phyloP scores from a whole-genome alignment of 2,113 vertebrate species.

The Rhinichthys klamathensis region DNA sequence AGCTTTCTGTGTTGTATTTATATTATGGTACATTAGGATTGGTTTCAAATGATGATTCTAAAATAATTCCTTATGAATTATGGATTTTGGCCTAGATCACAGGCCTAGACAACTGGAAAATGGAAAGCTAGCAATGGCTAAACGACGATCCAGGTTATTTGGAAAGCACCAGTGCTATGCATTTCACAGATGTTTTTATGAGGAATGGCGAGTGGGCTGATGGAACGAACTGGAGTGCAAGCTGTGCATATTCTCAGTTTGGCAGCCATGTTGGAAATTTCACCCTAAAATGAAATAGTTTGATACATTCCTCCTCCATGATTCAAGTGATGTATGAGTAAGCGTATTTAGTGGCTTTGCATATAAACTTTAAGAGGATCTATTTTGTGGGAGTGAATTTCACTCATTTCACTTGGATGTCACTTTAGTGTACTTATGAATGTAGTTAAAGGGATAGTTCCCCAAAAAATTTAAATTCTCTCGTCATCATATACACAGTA shows the following conservation, averaged over 20 bases:
- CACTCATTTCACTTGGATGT: background rate
- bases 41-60: background rate
- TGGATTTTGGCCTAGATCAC: background rate
- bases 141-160: background rate
- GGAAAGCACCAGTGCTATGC: background rate
- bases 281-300: background rate
- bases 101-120: background rate
- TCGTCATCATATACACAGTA: background rate
- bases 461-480: background rate
- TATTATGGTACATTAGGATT: background rate
- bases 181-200: slow-evolving; percentile 29
- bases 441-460: background rate
- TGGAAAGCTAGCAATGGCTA: background rate
- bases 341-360: slow-evolving; percentile 11
- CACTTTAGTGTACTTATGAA: background rate
- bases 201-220: slow-evolving; percentile 1
- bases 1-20: background rate
- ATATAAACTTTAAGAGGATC: background rate
- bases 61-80: no score
- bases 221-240: background rate
- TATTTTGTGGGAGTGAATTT: background rate
- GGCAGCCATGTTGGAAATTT: slow-evolving; percentile 31
- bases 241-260: slow-evolving; percentile 9
- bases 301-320: background rate
- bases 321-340: background rate